Evolutionary conservation across 2,113 vertebrate genomes (phyloP).

Genomic region (Nothoprocta perdicaria): DNA sequence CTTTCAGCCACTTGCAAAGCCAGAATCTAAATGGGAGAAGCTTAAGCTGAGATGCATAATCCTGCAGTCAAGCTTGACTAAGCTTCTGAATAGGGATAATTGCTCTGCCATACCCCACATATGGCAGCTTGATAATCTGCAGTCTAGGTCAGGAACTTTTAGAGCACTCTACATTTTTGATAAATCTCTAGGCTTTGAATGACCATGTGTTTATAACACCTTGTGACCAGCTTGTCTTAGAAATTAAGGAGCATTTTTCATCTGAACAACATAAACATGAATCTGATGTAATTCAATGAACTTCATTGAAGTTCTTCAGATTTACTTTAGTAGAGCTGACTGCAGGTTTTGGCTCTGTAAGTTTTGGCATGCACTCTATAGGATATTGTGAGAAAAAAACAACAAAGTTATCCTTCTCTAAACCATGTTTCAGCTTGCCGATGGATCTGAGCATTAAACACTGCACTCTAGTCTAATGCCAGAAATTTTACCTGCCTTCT

Average conservation of each 20-base stretch:
- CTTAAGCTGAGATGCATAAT: not conserved
- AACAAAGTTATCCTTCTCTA: constrained; percentile 49
- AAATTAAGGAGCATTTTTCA: constrained; percentile 35
- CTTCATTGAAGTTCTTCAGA: constrained; percentile 49
- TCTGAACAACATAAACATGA: constrained; percentile 17
- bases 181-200: constrained; percentile 37
- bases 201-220: constrained; percentile 4
- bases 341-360: constrained; percentile 49
- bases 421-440: constrained; percentile 51
- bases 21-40: not conserved
- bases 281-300: constrained; percentile 19
- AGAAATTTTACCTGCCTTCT: constrained; percentile 52
- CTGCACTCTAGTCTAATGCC: constrained; percentile 52
- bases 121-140: constrained; percentile 5
- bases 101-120: constrained; percentile 32
- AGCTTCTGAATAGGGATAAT: not conserved
- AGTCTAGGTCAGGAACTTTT: not conserved
- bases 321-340: constrained; percentile 50
- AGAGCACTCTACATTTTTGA: constrained; percentile 1
- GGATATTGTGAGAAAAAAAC: constrained; percentile 56
- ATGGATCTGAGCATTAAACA: constrained; percentile 52
- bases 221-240: constrained; percentile 4
- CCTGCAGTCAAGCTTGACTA: not conserved
- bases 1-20: not conserved
- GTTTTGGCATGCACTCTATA: constrained; percentile 41